Percentiles rank a stretch among this genome's conserved stretches.
Conservation (phyloP, 2,888 invertebrate species). For the Synergus itoensis region DNA sequence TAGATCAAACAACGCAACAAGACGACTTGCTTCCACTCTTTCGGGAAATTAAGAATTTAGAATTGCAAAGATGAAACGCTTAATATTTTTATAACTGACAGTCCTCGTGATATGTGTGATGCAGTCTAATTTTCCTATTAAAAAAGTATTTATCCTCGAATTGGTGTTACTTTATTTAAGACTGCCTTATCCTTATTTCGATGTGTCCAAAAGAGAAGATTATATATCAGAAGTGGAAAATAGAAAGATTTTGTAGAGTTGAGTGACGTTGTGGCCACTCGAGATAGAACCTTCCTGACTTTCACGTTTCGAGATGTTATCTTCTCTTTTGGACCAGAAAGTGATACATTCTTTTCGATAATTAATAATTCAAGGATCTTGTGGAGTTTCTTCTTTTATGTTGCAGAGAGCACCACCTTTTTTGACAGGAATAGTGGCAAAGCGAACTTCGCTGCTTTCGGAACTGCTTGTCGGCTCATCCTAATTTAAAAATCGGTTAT, state of each 20-base stretch:
- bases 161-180: neutral
- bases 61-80: neutral
- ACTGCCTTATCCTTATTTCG: neutral
- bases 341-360: neutral
- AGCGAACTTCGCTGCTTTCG: slow-evolving; percentile 53
- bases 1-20: slow-evolving; percentile 47
- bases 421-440: slow-evolving; percentile 58
- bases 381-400: slow-evolving; percentile 74
- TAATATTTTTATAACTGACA: neutral
- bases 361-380: slow-evolving; percentile 57
- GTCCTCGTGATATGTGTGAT: neutral
- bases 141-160: neutral
- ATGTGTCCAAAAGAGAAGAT: too few relatives aligned
- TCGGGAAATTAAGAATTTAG: slow-evolving; percentile 9
- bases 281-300: too few relatives aligned
- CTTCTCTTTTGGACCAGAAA: neutral
- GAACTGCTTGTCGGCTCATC: slow-evolving; percentile 58
- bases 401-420: slow-evolving; percentile 73
- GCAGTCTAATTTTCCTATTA: neutral
- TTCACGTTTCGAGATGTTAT: too few relatives aligned
- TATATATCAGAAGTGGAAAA: too few relatives aligned
- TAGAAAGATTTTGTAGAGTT: too few relatives aligned
- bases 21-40: slow-evolving; percentile 24
- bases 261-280: too few relatives aligned
- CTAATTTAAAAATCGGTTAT: slow-evolving; percentile 25